Conservation (phyloP, 2,797 vertebrate genomes). For the Gambelia wislizenii region DNA sequence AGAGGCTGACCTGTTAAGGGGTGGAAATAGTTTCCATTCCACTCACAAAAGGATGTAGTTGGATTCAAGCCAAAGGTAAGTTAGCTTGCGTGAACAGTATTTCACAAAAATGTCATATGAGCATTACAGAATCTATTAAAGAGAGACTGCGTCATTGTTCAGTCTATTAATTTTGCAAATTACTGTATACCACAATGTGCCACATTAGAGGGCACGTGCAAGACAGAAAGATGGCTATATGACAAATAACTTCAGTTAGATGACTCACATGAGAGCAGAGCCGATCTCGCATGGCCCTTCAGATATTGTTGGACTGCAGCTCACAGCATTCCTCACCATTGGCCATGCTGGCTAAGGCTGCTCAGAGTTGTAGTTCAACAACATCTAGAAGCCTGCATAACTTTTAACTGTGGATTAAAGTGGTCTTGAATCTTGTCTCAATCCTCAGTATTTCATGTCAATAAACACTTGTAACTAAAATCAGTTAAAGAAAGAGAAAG, state of each 20-base stretch:
- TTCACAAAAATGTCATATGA: not conserved
- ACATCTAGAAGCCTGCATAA: too few species aligned
- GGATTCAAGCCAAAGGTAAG: not conserved
- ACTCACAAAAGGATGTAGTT: too few species aligned
- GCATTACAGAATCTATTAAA: not conserved
- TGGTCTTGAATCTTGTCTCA: not conserved
- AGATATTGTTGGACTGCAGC: too few species aligned
- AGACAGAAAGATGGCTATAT: not conserved
- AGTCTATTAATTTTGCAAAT: not conserved
- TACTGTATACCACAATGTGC: not conserved
- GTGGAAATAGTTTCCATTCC: not conserved
- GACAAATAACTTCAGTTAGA: not conserved
- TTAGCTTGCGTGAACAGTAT: not conserved
- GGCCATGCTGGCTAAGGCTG: too few species aligned
- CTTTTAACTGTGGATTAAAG: not conserved
- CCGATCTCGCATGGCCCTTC: too few species aligned
- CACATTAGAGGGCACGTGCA: not conserved
- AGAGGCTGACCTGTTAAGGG: not conserved
- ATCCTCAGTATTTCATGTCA: not conserved
- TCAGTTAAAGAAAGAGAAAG: not conserved
- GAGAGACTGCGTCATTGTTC: not conserved
- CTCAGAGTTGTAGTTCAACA: too few species aligned
- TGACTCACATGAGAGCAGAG: not conserved
- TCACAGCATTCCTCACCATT: too few species aligned
- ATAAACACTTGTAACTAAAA: slow-evolving; percentile 26